phyloP scores from a whole-genome alignment of 2,113 vertebrate genomes.

The Balaeniceps rex region DNA sequence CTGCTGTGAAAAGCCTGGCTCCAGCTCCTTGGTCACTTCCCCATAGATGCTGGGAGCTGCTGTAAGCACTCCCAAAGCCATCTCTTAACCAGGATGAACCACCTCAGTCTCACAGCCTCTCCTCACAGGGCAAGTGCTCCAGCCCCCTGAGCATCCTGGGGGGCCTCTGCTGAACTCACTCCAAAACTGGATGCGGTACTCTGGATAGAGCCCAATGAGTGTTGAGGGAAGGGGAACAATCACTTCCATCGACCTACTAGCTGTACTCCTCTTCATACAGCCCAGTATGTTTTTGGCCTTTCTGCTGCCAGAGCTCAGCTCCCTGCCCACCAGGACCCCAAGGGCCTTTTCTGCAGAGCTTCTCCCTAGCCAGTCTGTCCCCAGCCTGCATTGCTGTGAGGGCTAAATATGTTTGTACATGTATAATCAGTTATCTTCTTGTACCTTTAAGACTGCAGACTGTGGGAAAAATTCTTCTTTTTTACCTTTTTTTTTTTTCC shows the following conservation, averaged over 20 bases:
- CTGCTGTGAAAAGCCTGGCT: background rate
- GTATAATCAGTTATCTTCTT: background rate
- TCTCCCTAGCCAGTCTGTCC: background rate
- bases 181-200: background rate
- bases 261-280: background rate
- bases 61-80: background rate
- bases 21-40: background rate
- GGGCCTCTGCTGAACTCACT: background rate
- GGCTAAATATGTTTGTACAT: background rate
- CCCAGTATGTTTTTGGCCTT: background rate
- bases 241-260: background rate
- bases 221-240: background rate
- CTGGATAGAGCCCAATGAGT: background rate
- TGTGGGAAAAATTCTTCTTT: background rate
- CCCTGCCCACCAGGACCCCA: background rate
- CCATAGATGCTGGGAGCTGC: background rate
- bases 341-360: background rate
- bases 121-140: background rate
- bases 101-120: background rate
- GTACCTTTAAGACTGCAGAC: background rate
- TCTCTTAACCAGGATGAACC: background rate
- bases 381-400: background rate
- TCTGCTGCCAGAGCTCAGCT: background rate
- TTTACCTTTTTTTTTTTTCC: background rate
- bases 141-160: background rate